Evolutionary conservation across 2,888 invertebrate species (phyloP).

Genomic region (Drosophila infuscata): DNA sequence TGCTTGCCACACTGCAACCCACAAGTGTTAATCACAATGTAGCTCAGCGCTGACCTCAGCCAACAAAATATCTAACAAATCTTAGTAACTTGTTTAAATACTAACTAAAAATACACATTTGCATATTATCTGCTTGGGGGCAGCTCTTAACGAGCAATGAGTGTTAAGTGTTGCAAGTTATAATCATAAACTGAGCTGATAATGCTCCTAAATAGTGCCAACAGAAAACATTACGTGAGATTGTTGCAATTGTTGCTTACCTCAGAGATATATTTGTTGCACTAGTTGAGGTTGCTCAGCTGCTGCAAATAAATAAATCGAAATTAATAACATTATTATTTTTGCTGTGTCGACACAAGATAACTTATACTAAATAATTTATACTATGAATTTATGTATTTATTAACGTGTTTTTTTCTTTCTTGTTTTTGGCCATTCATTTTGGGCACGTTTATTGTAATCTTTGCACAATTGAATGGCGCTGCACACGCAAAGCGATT

Average conservation of each 20-base stretch:
- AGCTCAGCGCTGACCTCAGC: slow-evolving; percentile 15
- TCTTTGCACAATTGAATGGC: slow-evolving; percentile 62
- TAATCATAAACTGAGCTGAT: slow-evolving; percentile 21
- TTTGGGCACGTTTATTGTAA: slow-evolving; percentile 50
- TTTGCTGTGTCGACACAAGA: slow-evolving; percentile 34
- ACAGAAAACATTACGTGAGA: slow-evolving; percentile 38
- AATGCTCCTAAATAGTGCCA: slow-evolving; percentile 22
- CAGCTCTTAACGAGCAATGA: slow-evolving; percentile 16
- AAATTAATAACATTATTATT: slow-evolving; percentile 39
- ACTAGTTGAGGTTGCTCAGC: slow-evolving; percentile 29
- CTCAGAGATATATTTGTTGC: slow-evolving; percentile 26
- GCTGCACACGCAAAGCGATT: slow-evolving; percentile 62
- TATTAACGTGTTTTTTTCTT: background rate
- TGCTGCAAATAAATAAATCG: slow-evolving; percentile 39
- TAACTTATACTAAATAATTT: slow-evolving; percentile 13
- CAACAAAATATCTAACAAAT: background rate
- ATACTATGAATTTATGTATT: slow-evolving; percentile 7
- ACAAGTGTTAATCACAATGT: slow-evolving; percentile 69
- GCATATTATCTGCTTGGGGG: background rate
- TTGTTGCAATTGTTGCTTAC: slow-evolving; percentile 40
- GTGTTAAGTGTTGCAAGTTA: slow-evolving; percentile 1
- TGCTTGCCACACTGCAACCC: background rate
- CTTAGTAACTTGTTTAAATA: slow-evolving; percentile 7
- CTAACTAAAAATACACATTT: background rate
- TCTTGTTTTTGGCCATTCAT: slow-evolving; percentile 28